Evolutionary conservation across 1,140 invertebrate species (phyloP).

Genomic region (Magallana angulata): DNA sequence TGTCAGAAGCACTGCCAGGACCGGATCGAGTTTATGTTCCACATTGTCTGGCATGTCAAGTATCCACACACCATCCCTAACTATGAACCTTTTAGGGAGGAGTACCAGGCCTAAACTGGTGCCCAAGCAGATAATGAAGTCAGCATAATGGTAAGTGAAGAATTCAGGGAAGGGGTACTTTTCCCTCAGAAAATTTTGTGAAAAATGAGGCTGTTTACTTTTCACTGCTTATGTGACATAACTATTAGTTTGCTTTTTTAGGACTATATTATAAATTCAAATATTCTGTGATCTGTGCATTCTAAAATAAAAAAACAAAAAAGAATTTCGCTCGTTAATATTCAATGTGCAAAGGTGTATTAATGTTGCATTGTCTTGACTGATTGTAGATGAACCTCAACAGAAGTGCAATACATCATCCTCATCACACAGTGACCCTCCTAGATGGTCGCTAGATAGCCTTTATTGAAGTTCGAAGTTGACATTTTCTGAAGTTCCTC

Average conservation of each 20-base stretch:
- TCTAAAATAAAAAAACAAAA: no score
- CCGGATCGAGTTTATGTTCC: slow-evolving; percentile 77
- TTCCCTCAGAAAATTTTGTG: no score
- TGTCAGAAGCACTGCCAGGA: slow-evolving; percentile 76
- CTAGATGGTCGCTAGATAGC: not conserved
- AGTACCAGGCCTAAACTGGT: slow-evolving; percentile 62
- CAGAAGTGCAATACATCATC: slow-evolving; percentile 35
- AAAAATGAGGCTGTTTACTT: no score
- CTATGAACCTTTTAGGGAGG: slow-evolving; percentile 75
- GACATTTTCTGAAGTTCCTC: slow-evolving; percentile 10
- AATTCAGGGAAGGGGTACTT: no score
- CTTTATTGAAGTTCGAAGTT: not conserved
- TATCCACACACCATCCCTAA: slow-evolving; percentile 77
- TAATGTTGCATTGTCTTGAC: no score
- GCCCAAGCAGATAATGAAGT: not conserved
- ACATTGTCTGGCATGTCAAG: slow-evolving; percentile 77
- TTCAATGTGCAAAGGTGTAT: no score
- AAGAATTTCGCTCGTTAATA: no score
- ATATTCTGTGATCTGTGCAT: no score
- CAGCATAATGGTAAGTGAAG: slow-evolving; percentile 10
- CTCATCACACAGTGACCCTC: not conserved
- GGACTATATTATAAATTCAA: no score
- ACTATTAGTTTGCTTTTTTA: no score
- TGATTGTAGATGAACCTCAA: slow-evolving; percentile 13
- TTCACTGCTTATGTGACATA: no score